Conservation (phyloP, 2,113 vertebrate species). For the Prolemur simus region DNA sequence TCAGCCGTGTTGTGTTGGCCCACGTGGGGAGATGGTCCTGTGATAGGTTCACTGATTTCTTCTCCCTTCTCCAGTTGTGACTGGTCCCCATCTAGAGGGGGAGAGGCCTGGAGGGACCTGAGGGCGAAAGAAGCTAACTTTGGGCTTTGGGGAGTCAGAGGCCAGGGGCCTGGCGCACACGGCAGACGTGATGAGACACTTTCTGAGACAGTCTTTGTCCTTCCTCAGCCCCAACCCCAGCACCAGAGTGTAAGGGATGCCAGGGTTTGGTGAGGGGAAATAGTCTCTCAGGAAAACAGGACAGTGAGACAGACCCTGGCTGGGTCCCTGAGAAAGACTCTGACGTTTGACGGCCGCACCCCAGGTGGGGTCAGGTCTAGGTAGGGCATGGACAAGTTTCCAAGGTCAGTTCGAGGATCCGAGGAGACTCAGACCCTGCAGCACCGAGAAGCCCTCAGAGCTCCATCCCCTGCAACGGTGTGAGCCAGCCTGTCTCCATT, state of each 20-base stretch:
- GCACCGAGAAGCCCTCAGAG: too few species aligned
- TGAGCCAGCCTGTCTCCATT: background rate
- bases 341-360: background rate
- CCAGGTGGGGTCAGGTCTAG: background rate
- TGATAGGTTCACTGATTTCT: background rate
- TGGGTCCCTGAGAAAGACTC: background rate
- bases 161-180: background rate
- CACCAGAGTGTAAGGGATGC: background rate
- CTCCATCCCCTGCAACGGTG: rapidly evolving
- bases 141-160: background rate
- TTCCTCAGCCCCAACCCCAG: background rate
- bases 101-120: background rate
- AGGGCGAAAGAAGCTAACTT: background rate
- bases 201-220: background rate
- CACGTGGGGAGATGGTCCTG: rapidly evolving
- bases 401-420: background rate
- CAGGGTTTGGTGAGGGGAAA: background rate
- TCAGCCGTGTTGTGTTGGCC: background rate
- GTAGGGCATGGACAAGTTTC: too few species aligned
- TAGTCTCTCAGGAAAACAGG: background rate
- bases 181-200: background rate
- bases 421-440: rapidly evolving
- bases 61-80: too few species aligned
- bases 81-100: too few species aligned
- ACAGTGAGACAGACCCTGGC: too few species aligned